A percentile compares a stretch with the other conserved stretches of the same genome.
These are phyloP conservation scores for Stegastes partitus DNA, from an alignment of 2,113 vertebrate genomes.

Conservation along the genomic window DNA sequence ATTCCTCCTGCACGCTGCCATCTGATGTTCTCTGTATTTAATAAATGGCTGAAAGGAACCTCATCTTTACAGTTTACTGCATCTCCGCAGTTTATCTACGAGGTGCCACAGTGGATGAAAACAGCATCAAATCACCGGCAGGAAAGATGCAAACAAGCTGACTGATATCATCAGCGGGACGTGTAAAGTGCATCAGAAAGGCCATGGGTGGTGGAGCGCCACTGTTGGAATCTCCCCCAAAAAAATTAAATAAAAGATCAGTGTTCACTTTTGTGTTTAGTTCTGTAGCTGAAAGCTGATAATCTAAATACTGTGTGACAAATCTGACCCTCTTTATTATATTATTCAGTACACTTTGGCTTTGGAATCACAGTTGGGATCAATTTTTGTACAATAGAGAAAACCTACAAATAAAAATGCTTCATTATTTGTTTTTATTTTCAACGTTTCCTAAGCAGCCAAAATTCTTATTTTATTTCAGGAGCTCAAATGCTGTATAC, in stretches of 20 bases:
- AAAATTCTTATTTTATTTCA: no score
- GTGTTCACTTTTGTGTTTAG: constrained; percentile 3
- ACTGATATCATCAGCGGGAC: constrained; percentile 46
- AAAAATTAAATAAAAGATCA: not conserved
- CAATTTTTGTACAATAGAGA: no score
- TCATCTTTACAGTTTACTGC: constrained; percentile 40
- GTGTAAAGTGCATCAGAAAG: constrained; percentile 32
- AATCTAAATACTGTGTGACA: not conserved
- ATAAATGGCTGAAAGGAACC: constrained; percentile 44
- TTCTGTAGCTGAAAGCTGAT: not conserved
- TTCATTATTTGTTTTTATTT: no score
- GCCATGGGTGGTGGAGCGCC: constrained; percentile 3
- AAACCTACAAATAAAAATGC: no score
- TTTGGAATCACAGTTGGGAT: no score
- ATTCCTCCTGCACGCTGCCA: constrained; percentile 19
- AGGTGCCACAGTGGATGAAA: constrained; percentile 54
- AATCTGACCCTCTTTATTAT: not conserved
- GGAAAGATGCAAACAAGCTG: constrained; percentile 62
- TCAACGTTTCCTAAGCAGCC: no score
- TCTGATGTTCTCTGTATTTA: constrained; percentile 41
- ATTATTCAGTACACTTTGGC: no score
- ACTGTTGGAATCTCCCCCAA: not conserved
- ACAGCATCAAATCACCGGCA: constrained; percentile 49
- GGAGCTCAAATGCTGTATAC: no score
- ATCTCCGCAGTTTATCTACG: constrained; percentile 48